Evolutionary conservation across 1,140 invertebrate genomes (phyloP).

Genomic region (Caenorhabditis latens): DNA sequence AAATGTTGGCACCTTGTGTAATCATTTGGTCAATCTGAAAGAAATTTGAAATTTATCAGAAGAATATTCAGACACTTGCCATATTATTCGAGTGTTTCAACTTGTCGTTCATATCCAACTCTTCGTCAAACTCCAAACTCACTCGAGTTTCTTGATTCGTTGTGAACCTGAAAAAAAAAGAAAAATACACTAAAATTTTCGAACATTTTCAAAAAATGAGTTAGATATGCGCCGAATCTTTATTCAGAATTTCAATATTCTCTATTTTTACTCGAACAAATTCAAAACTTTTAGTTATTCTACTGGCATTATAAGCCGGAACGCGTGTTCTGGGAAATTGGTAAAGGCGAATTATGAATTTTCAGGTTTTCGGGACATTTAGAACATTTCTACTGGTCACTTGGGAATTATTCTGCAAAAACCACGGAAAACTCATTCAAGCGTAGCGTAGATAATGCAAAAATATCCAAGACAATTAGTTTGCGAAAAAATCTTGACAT

Average conservation of each 20-base stretch:
- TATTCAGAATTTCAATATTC: no score
- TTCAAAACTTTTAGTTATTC: no score
- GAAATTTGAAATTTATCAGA: neutral
- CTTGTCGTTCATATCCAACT: constrained; percentile 32
- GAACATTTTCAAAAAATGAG: neutral
- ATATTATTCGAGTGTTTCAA: constrained; percentile 17
- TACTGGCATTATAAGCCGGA: no score
- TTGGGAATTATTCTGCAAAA: no score
- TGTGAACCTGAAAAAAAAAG: neutral
- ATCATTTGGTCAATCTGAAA: constrained; percentile 45
- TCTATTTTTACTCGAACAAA: no score
- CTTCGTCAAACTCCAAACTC: constrained; percentile 4
- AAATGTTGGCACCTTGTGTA: constrained; percentile 21
- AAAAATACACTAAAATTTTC: neutral
- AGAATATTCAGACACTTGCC: neutral
- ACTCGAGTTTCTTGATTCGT: constrained; percentile 46
- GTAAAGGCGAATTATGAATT: no score
- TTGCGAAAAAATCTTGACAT: neutral
- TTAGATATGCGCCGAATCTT: neutral
- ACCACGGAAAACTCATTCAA: no score
- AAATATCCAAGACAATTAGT: no score
- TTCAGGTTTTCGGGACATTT: no score
- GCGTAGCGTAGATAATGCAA: no score
- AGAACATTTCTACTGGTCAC: no score
- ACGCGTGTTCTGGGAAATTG: no score